Base-by-base conservation (phyloP, 2,797 vertebrate species). In the Okamejei kenojei region DNA sequence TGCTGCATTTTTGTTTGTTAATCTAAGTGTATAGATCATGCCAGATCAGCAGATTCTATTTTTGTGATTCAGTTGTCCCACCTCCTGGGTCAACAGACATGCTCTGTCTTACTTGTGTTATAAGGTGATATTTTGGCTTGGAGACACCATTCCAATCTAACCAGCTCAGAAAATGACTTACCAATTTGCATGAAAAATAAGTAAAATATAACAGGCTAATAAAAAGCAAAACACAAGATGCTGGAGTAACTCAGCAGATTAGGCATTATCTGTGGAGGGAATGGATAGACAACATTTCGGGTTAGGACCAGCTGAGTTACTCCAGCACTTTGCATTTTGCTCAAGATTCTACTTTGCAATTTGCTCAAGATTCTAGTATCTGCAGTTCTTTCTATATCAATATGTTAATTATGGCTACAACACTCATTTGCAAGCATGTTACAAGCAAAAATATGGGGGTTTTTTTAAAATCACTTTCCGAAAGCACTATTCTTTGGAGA, bases 81-180 rank as follows among this genome's bases (percentile, higher is more conserved):
- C 95, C 95, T 78, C 93, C 95, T 94, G 95, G 95, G 95, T 94
- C 95, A 94, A 95, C 95, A 94, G 95, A 96, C 94, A 94, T 95
- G 93, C 94, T 94, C 93, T 94, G 94, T 94, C 93, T 95, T 86
- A 93, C 93, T 68, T 96, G 95, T 94, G 94, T 96, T 95, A 95
- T 94, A 11, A 93, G 93, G 94, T 93, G 71, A 76, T 90, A 78
- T 38, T 19, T 29, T 81, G 38, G 7, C 86, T 54, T 77, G 17
- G 0, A 90, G 61, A 6, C 86, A 71, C 19, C 9, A 0, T 35
- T 90, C 35, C 32, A 71, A 61, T 21, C 32, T 71, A 71, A 71
- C 71, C 65, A 38, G 65, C 71, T 90, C 15, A 32, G 32, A n/a
- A 90, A 90, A 38, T 19, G n/a, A n/a, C 68, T 19, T 17, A 71